Evolutionary conservation across 1,140 invertebrate genomes (phyloP), one percentile per base, ranked within the genome.

Genomic region (Hylaeus anthracinus): DNA sequence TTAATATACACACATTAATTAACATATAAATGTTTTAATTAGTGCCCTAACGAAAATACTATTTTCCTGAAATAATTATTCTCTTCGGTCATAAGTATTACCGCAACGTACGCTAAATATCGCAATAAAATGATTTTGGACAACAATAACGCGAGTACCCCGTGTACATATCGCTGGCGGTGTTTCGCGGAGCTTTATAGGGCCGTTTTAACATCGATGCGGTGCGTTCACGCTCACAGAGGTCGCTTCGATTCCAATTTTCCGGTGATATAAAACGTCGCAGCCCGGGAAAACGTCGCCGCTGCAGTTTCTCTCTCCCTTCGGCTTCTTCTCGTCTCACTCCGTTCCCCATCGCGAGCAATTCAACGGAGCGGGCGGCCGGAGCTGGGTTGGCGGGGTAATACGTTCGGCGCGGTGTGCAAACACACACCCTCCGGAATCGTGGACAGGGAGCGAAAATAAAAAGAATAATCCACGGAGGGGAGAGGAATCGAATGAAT

Each of bases 211-310:
- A 89, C 84, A 84, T 84, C 76, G 80, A 72, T 80, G 69, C 83
- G 56, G 51, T 26, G 41, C 76, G 78, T 65, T 64, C 63, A 64
- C 81, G 61, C 70, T 82, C 75, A 73, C 63, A 56, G 65, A 55
- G 81, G 80, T 72, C 84, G 81, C 83, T 88, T 86, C 83, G 84
- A 88, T 90, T 91, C 90, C 90, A 91, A 91, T 91, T 91, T 90
- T 86, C 86, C 85, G 82, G 78, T 86, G 85, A 89, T 90, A 88
- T 90, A 90, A 90, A 91, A 88, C 86, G 88, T 85, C 84, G 83
- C 72, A 69, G 77, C 69, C 71, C 74, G 80, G 67, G 71, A 76
- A 85, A 83, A 84, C 72, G 72, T 84, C 73, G 71, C 71, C 64
- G 70, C 15, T 67, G 78, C 81, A 85, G 48, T 60, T 64, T 87